phyloP scores from a whole-genome alignment of 2,888 invertebrate species.

The Mythimna loreyi region DNA sequence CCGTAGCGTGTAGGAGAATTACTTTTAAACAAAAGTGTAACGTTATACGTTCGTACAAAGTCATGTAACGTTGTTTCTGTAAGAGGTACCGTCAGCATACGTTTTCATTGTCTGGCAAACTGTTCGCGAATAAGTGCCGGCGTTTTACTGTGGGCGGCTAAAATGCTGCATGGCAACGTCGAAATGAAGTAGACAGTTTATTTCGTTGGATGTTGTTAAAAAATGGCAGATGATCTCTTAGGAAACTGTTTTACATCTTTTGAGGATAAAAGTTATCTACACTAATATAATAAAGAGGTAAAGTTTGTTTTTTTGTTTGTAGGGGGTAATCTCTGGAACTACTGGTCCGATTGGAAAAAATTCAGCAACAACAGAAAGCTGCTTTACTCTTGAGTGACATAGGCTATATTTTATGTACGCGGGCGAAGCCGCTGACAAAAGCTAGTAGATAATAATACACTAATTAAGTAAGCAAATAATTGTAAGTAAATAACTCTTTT shows the following conservation, averaged over 20 bases:
- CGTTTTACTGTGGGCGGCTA: slow-evolving; percentile 30
- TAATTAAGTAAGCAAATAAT: too few species aligned
- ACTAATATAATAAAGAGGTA: too few species aligned
- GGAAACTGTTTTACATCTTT: background rate
- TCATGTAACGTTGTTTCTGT: slow-evolving; percentile 27
- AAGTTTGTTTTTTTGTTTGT: too few species aligned
- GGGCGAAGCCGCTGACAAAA: too few species aligned
- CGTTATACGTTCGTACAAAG: slow-evolving; percentile 31
- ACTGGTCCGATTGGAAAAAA: too few species aligned
- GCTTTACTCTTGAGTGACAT: too few species aligned
- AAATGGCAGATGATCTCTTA: background rate
- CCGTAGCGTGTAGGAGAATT: slow-evolving; percentile 25
- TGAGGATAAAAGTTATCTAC: background rate
- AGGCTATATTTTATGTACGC: too few species aligned
- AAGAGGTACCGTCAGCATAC: slow-evolving; percentile 32
- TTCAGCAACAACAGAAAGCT: too few species aligned
- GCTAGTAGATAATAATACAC: too few species aligned
- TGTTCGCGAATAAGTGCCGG: slow-evolving; percentile 33
- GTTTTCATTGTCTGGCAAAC: slow-evolving; percentile 53
- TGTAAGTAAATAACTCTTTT: too few species aligned
- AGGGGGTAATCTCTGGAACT: too few species aligned
- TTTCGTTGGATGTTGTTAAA: background rate
- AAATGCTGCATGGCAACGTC: slow-evolving; percentile 34
- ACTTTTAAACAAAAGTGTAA: slow-evolving; percentile 34
- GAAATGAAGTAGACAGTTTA: background rate